phyloP scores from a whole-genome alignment of 2,888 invertebrate genomes.

The Coleophora deauratella region DNA sequence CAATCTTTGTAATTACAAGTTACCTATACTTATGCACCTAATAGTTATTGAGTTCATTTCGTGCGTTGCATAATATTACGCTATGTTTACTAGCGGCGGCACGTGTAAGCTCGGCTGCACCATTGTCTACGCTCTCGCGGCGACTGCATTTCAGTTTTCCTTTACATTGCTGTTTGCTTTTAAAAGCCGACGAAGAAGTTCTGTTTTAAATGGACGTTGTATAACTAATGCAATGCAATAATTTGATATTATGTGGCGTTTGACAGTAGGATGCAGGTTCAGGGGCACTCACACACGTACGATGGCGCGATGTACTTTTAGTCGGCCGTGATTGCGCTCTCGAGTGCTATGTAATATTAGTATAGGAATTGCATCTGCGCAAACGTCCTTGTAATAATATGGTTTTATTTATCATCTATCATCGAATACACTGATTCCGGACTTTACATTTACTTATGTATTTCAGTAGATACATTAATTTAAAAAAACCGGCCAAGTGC shows the following conservation, averaged over 20 bases:
- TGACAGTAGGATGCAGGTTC: constrained; percentile 28
- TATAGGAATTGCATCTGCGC: constrained; percentile 19
- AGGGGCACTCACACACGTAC: constrained; percentile 21
- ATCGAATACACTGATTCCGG: too few relatives aligned
- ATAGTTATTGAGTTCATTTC: constrained; percentile 17
- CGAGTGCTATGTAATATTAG: constrained; percentile 6
- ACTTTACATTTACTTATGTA: too few relatives aligned
- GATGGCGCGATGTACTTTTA: constrained; percentile 33
- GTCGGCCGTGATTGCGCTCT: constrained; percentile 15
- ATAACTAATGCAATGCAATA: neutral
- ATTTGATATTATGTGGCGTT: too few relatives aligned
- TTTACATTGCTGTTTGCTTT: constrained; percentile 20
- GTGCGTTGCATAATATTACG: constrained; percentile 45
- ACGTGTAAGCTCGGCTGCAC: constrained; percentile 36
- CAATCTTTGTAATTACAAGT: too few relatives aligned
- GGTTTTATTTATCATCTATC: neutral
- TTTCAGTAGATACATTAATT: too few relatives aligned
- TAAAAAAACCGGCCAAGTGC: too few relatives aligned
- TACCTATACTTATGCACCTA: too few relatives aligned
- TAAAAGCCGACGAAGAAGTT: neutral
- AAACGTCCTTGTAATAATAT: constrained; percentile 12
- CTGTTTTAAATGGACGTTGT: too few relatives aligned
- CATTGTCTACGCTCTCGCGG: neutral
- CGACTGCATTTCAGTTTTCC: constrained; percentile 4
- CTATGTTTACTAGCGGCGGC: constrained; percentile 36